Percentiles rank a stretch among this genome's conserved stretches.
Conservation (phyloP, 2,888 invertebrate species). For the Apamea epomidion region DNA sequence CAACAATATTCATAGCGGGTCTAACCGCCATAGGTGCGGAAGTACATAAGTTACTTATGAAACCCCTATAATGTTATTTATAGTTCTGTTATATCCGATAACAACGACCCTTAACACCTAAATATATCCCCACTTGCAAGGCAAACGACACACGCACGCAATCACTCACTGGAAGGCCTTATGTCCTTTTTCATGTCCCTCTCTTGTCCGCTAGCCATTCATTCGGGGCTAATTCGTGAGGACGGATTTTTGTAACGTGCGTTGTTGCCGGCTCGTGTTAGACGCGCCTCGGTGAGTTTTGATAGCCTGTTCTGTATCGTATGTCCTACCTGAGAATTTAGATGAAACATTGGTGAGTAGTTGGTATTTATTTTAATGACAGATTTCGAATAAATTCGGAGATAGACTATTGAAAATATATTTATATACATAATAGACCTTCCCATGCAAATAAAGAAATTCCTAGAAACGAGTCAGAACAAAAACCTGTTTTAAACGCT, state of each 20-base stretch:
- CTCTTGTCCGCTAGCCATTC: conserved; percentile 45
- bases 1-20: neutral
- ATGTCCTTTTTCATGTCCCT: conserved; percentile 36
- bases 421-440: no score
- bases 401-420: no score
- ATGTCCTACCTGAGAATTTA: conserved; percentile 36
- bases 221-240: conserved; percentile 37
- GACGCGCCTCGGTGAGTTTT: conserved; percentile 15
- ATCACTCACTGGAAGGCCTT: conserved; percentile 27
- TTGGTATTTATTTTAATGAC: conserved; percentile 2
- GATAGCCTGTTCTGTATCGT: conserved; percentile 43
- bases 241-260: conserved; percentile 59
- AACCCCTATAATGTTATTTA: conserved; percentile 5
- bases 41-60: neutral
- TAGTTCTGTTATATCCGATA: neutral
- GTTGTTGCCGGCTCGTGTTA: conserved; percentile 45
- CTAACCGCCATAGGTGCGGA: neutral
- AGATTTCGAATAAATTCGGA: neutral
- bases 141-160: conserved; percentile 12
- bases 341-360: conserved; percentile 24
- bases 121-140: conserved; percentile 39
- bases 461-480: no score
- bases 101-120: conserved; percentile 8
- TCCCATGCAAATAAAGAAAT: no score
- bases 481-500: no score